Conservation (phyloP, 2,113 vertebrate genomes). For the Brachypteracias leptosomus region DNA sequence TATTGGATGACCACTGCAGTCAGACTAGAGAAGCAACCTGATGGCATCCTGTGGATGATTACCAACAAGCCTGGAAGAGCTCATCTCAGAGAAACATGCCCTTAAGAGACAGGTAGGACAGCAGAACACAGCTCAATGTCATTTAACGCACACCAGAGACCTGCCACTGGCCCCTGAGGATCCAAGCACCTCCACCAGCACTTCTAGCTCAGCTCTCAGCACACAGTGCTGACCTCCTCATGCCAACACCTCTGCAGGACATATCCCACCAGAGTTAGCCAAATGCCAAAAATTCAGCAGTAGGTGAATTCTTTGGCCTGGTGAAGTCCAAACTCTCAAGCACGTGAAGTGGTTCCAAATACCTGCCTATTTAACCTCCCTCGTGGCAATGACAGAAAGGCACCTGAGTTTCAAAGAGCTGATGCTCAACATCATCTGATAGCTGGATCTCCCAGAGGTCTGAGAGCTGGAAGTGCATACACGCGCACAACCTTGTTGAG, state of each 20-base stretch:
- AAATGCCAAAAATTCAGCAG: background rate
- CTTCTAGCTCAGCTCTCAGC: background rate
- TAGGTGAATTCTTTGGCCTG: background rate
- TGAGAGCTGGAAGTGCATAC: background rate
- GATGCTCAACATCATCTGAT: background rate
- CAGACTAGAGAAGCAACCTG: background rate
- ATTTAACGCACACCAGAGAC: background rate
- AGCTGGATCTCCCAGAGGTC: background rate
- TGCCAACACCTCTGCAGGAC: background rate
- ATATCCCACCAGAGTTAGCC: background rate
- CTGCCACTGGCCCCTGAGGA: accelerated
- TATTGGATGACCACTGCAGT: background rate
- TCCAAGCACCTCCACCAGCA: background rate
- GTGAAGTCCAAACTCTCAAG: background rate
- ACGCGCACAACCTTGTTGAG: background rate
- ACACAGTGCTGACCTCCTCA: accelerated
- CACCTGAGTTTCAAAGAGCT: background rate
- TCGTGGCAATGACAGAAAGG: background rate
- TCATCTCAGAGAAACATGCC: background rate
- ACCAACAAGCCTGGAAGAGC: background rate
- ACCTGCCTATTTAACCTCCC: background rate
- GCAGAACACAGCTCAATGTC: accelerated
- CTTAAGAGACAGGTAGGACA: background rate
- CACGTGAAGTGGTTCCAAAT: background rate
- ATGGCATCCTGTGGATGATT: background rate